Conservation (phyloP, 2,113 vertebrate species). For the Anser cygnoides region DNA sequence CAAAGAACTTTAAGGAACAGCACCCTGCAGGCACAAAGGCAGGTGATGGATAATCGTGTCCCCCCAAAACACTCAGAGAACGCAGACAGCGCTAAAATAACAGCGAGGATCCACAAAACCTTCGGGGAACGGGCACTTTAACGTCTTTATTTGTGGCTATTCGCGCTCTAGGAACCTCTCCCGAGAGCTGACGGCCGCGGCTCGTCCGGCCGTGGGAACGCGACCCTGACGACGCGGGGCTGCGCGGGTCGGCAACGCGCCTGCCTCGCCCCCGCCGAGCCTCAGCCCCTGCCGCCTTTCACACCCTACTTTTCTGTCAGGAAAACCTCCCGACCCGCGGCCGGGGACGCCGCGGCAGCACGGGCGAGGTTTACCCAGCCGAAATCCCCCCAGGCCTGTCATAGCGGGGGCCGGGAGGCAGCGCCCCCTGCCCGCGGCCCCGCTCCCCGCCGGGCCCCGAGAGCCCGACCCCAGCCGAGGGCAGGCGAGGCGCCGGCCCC, state of each 20-base stretch:
- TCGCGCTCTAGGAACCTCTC: background rate
- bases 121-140: background rate
- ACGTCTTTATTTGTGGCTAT: background rate
- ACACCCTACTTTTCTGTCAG: too few relatives aligned
- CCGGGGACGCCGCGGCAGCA: too few relatives aligned
- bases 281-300: background rate
- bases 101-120: background rate
- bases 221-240: too few relatives aligned
- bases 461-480: too few relatives aligned
- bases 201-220: background rate
- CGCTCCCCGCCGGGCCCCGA: too few relatives aligned
- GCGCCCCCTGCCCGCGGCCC: too few relatives aligned
- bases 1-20: background rate
- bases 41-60: background rate
- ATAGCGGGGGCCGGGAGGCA: too few relatives aligned
- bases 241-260: too few relatives aligned
- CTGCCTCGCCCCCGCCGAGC: background rate
- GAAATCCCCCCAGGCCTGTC: too few relatives aligned
- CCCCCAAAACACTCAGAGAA: background rate
- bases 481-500: too few relatives aligned
- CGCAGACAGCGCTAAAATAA: rapidly evolving
- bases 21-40: background rate
- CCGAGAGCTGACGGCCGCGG: rapidly evolving
- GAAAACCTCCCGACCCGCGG: too few relatives aligned
- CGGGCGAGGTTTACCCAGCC: too few relatives aligned